These are phyloP conservation scores for Lethenteron reissneri DNA, from an alignment of 2,113 vertebrate genomes.

Conservation along the genomic window DNA sequence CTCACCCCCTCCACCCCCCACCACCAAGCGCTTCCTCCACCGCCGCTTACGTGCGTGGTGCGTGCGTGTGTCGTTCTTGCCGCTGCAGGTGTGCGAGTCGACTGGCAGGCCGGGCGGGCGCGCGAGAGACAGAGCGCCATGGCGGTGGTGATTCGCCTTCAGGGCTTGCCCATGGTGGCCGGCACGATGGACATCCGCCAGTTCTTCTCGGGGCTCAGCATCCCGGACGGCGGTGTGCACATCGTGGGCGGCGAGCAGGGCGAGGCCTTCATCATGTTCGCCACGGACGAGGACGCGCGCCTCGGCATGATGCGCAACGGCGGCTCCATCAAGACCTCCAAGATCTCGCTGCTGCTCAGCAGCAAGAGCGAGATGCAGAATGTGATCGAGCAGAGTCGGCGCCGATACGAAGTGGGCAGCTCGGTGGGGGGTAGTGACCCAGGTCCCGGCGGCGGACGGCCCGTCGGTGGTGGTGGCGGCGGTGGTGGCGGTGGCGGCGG, in stretches of 20 bases:
- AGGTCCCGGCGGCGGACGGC: neutral
- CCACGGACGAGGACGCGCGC: conserved; percentile 97
- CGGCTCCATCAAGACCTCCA: conserved; percentile 89
- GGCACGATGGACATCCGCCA: conserved; percentile 99
- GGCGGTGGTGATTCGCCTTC: conserved; percentile 99
- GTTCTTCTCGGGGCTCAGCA: conserved; percentile 99
- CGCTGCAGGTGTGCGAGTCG: conserved; percentile 95
- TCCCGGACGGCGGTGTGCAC: conserved; percentile 98
- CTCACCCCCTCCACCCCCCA: no score
- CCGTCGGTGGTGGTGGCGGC: neutral
- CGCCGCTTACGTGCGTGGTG: no score
- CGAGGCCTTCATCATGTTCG: conserved; percentile 99
- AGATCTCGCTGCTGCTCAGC: conserved; percentile 86
- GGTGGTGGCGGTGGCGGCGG: neutral
- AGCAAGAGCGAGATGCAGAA: conserved; percentile 99
- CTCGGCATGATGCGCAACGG: conserved; percentile 99
- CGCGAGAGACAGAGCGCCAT: conserved; percentile 30
- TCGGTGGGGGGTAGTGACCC: neutral
- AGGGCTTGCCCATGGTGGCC: conserved; percentile 99
- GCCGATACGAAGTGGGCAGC: conserved; percentile 72
- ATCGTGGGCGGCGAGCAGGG: conserved; percentile 99
- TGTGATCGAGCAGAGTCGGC: conserved; percentile 97
- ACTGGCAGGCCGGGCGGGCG: conserved; percentile 13
- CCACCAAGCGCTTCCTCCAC: no score
- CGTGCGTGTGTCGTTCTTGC: conserved; percentile 42